Base-by-base conservation (phyloP, 1,140 invertebrate species). In the Hyposmocoma kahamanoa region DNA sequence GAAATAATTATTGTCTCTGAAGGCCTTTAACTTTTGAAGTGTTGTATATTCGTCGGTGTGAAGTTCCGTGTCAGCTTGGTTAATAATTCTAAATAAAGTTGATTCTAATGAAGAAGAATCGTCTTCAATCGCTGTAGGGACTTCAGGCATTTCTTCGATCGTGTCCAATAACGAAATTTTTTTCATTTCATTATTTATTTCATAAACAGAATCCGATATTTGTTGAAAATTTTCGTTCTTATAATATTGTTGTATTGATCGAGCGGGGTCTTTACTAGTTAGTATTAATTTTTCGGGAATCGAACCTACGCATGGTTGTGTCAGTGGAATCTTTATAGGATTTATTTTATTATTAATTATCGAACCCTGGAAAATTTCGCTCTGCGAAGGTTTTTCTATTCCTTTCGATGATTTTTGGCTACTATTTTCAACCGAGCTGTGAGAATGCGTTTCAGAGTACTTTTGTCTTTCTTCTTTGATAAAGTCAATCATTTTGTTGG, bases 1-100 rank as follows among this genome's bases (percentile, higher is more conserved):
- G 43, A 85, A 86, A 47, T 74, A 85, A 26, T 86, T 78, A 3
- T 73, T 67, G 11, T 67, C 47, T 34, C 84, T 63, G 28, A 86
- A 86, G 53, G 80, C 56, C 52, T 76, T 83, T 34, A 85, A 34
- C 9, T 68, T 46, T 18, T 68, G 47, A 4, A 84, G 59, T 26
- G 55, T 75, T 9, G 66, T 53, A 2, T 72, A 50, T 21, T 47
- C 44, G 39, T 79, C 53, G 20, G 15, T 15, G 13, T 10, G 8
- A 21, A 20, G 1, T 21, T 8, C 19, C 18, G 8, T 9, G 20
- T 41, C 38, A 13, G 3, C 13, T n/a, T 13, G 4, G 9, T 20
- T 11, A 21, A 22, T 41, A 41, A 21, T 20, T 34, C 32, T 28
- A 15, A 26, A 26, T 5, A 26, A 6, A 5, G 5, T 5, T 26